A percentile compares a stretch with the other conserved stretches of the same genome.
Conservation (phyloP, 2,888 invertebrate species). For the Cyrtodaria siliqua region DNA sequence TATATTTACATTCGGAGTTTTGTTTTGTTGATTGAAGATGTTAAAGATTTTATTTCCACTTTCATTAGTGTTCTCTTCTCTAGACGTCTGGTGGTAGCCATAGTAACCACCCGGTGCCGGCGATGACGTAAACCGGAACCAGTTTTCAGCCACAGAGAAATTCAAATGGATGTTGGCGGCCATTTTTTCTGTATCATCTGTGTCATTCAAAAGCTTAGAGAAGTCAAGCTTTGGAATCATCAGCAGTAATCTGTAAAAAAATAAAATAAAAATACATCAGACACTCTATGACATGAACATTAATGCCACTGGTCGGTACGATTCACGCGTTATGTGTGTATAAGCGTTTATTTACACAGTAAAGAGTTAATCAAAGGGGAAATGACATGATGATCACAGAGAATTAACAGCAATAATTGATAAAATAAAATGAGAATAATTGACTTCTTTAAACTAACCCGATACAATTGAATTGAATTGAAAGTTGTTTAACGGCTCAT, state of each 20-base stretch:
- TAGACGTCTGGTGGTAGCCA: conserved; percentile 17
- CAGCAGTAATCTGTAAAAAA: conserved; percentile 30
- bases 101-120: conserved; percentile 25
- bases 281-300: neutral
- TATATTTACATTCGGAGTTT: neutral
- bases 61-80: conserved; percentile 8
- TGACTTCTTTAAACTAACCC: too few species aligned
- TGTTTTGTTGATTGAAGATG: neutral
- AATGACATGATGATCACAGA: too few species aligned
- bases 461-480: too few species aligned
- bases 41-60: neutral
- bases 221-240: conserved; percentile 58
- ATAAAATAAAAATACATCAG: neutral
- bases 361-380: too few species aligned
- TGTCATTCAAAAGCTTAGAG: conserved; percentile 21
- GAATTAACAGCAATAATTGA: too few species aligned
- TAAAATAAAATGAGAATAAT: too few species aligned
- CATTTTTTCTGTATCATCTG: neutral
- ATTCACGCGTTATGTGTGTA: too few species aligned
- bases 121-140: conserved; percentile 44
- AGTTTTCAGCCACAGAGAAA: conserved; percentile 28
- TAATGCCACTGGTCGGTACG: too few species aligned
- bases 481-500: too few species aligned
- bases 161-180: conserved; percentile 4
- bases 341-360: too few species aligned